These are phyloP conservation scores for Oreochromis grahami DNA, from an alignment of 2,797 vertebrate species.

Conservation along the genomic window DNA sequence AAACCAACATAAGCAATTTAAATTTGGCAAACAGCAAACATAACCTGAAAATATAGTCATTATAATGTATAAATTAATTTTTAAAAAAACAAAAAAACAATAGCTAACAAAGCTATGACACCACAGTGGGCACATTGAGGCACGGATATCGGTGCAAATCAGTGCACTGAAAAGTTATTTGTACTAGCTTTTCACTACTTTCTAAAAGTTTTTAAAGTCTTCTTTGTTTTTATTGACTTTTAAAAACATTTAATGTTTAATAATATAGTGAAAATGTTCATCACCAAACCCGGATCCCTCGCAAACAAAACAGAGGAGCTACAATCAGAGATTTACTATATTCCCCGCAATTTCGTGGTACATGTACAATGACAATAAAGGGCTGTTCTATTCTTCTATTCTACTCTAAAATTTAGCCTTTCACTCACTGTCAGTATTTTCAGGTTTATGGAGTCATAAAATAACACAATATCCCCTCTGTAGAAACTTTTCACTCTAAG, in stretches of 20 bases:
- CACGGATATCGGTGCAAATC: background rate
- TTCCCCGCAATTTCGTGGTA: background rate
- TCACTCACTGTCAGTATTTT: background rate
- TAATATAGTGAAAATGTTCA: background rate
- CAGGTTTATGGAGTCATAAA: background rate
- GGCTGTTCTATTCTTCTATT: background rate
- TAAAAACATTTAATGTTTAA: background rate
- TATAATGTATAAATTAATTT: background rate
- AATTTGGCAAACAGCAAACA: background rate
- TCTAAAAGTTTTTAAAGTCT: background rate
- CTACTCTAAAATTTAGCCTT: background rate
- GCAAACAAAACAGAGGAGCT: background rate
- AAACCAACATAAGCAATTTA: background rate
- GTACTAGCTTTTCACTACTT: background rate
- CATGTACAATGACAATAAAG: background rate
- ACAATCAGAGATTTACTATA: background rate
- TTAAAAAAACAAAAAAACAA: background rate
- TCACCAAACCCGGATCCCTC: fast-evolving
- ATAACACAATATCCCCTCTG: background rate
- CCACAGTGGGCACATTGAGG: background rate
- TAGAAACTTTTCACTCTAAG: background rate
- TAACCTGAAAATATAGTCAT: background rate
- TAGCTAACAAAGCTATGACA: background rate
- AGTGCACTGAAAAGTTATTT: background rate
- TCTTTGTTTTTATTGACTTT: background rate